phyloP scores from a whole-genome alignment of 2,888 invertebrate species.

The Panopea generosa region DNA sequence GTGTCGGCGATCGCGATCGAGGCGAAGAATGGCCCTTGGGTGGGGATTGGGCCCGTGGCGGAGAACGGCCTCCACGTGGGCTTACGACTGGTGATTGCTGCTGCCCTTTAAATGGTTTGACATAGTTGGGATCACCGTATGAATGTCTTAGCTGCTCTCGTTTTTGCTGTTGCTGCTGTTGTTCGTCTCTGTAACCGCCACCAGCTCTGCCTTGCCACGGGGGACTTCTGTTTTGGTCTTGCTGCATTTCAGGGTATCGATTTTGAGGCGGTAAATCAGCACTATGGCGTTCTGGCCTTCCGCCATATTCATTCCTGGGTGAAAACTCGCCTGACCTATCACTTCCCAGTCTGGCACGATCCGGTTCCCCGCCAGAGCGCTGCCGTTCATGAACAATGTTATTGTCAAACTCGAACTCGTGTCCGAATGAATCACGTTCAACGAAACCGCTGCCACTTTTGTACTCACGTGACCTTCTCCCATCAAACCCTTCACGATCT shows the following conservation, averaged over 20 bases:
- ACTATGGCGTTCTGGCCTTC: conserved; percentile 29
- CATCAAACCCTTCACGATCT: neutral
- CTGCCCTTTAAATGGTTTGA: conserved; percentile 26
- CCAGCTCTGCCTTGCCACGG: neutral
- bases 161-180: too few relatives aligned
- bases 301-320: conserved; percentile 41
- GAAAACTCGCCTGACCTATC: conserved; percentile 31
- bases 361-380: conserved; percentile 49
- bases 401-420: conserved; percentile 58
- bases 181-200: conserved; percentile 5
- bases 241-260: neutral
- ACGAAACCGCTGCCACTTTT: conserved; percentile 38
- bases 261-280: conserved; percentile 28
- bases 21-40: conserved; percentile 50
- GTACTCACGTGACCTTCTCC: conserved; percentile 34
- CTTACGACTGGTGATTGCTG: conserved; percentile 4
- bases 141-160: neutral
- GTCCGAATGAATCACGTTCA: conserved; percentile 57
- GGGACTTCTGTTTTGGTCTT: neutral
- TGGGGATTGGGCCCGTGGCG: conserved; percentile 51
- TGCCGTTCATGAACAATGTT: conserved; percentile 49
- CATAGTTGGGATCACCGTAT: conserved; percentile 14
- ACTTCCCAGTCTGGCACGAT: conserved; percentile 11
- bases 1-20: conserved; percentile 25
- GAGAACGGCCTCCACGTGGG: conserved; percentile 28